Conservation (phyloP, 2,888 invertebrate genomes). For the Entomobrya multifasciata region DNA sequence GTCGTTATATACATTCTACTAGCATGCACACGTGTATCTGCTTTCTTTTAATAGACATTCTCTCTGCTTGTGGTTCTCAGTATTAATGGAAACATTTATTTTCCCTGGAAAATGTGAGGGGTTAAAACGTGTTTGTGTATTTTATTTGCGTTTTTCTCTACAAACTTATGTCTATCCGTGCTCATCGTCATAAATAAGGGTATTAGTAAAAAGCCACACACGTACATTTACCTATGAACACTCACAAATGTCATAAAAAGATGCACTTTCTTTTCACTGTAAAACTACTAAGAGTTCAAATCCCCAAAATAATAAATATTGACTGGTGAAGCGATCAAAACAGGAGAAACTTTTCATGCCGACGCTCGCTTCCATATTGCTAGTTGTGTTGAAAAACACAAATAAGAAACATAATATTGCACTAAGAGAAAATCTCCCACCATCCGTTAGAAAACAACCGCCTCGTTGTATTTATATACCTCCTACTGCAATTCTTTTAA, state of each 20-base stretch:
- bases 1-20: not conserved
- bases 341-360: not conserved
- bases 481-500: conserved; percentile 7
- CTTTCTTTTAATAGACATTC: too few relatives aligned
- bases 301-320: conserved; percentile 56
- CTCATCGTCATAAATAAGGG: conserved; percentile 8
- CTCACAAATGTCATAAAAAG: conserved; percentile 35
- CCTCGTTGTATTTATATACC: not conserved
- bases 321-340: conserved; percentile 54
- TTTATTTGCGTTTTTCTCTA: not conserved
- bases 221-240: not conserved
- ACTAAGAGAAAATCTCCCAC: conserved; percentile 30
- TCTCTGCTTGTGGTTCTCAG: not conserved
- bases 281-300: conserved; percentile 22
- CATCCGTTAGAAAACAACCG: conserved; percentile 3
- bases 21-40: not conserved
- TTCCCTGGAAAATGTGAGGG: not conserved
- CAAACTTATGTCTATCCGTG: not conserved
- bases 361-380: not conserved
- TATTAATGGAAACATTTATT: not conserved
- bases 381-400: conserved; percentile 18
- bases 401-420: conserved; percentile 46
- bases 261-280: conserved; percentile 27
- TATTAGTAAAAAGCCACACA: conserved; percentile 28
- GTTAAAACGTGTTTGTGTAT: conserved; percentile 1